Evolutionary conservation across 2,888 invertebrate genomes (phyloP).

Genomic region (Macrostomum cliftonense): DNA sequence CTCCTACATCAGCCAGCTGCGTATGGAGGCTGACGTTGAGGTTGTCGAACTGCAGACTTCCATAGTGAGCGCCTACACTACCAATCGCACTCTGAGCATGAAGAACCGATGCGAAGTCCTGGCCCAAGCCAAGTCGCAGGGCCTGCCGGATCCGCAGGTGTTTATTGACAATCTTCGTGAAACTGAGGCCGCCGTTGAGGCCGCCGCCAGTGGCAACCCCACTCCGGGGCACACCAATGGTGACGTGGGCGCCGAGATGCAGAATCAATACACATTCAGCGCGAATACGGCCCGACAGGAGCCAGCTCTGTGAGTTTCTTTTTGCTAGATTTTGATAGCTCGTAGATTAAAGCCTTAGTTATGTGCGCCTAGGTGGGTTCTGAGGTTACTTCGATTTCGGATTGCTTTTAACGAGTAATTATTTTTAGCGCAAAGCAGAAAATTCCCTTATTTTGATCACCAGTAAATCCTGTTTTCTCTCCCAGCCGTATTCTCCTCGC

Average conservation of each 20-base stretch:
- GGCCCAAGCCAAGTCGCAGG: conserved; percentile 66
- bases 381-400: too few relatives aligned
- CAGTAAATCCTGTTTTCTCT: too few relatives aligned
- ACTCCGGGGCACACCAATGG: too few relatives aligned
- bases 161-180: not conserved
- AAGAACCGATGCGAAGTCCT: conserved; percentile 94
- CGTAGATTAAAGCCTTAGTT: too few relatives aligned
- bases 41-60: conserved; percentile 89
- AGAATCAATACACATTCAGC: conserved; percentile 29
- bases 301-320: too few relatives aligned
- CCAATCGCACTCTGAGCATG: conserved; percentile 94
- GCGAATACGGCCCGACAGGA: conserved; percentile 14
- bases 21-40: conserved; percentile 81
- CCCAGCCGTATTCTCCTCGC: too few relatives aligned
- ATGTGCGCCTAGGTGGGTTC: too few relatives aligned
- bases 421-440: too few relatives aligned
- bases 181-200: not conserved
- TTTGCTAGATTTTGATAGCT: too few relatives aligned
- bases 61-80: conserved; percentile 65
- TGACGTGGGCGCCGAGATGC: too few relatives aligned
- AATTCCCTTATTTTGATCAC: too few relatives aligned
- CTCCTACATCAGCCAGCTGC: conserved; percentile 85
- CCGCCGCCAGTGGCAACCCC: not conserved
- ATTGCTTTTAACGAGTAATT: too few relatives aligned
- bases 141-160: conserved; percentile 46